Evolutionary conservation across 2,797 vertebrate genomes (phyloP).

Genomic region (Tadarida brasiliensis): DNA sequence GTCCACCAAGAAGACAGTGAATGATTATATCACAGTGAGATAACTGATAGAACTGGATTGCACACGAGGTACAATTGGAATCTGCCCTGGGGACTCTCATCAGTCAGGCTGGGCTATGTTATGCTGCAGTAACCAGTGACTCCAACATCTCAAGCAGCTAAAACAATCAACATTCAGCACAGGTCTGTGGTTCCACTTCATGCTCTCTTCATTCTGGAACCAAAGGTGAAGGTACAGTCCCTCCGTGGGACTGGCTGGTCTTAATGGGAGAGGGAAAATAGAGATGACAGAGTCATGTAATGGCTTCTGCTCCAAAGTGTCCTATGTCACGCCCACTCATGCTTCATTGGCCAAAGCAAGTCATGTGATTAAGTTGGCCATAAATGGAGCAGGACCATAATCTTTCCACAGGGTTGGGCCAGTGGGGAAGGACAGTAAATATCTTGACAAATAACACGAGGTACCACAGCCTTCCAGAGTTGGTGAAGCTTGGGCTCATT

Average conservation of each 20-base stretch:
- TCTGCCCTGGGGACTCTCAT: background rate
- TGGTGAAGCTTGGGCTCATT: background rate
- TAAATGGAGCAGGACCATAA: background rate
- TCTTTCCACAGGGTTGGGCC: background rate
- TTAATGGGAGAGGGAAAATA: background rate
- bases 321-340: background rate
- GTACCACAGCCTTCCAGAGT: background rate
- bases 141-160: background rate
- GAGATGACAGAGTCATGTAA: background rate
- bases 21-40: background rate
- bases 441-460: background rate
- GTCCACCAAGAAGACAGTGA: background rate
- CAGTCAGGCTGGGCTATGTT: background rate
- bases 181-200: background rate
- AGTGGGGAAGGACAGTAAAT: background rate
- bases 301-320: background rate
- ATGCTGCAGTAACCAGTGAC: background rate
- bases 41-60: background rate
- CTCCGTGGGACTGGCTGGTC: background rate
- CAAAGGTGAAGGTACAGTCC: background rate
- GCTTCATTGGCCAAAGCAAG: background rate
- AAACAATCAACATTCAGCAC: background rate
- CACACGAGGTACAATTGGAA: background rate
- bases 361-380: background rate
- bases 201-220: background rate